Conservation (phyloP, 64 coral and sea anemone genomes). For the Astreopora myriophthalma region DNA sequence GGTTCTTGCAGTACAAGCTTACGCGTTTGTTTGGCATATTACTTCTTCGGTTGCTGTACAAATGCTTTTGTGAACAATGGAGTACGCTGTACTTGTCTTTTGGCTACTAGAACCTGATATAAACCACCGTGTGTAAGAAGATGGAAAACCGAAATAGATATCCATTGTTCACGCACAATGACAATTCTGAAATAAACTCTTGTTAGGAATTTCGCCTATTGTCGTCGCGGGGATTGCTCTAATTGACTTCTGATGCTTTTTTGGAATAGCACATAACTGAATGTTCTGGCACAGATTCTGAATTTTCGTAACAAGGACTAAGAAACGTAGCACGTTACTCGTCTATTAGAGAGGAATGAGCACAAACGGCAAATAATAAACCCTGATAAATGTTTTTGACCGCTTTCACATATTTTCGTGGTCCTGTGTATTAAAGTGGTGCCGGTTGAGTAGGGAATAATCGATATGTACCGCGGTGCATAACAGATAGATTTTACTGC, state of each 20-base stretch:
- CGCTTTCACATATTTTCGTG: not conserved
- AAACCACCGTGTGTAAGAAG: not conserved
- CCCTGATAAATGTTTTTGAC: not conserved
- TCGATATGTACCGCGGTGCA: not conserved
- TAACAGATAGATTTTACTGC: not conserved
- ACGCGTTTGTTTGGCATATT: not conserved
- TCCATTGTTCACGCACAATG: constrained; percentile 43
- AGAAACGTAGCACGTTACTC: too few relatives aligned
- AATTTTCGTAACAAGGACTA: not conserved
- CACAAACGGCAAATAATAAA: not conserved
- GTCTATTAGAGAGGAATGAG: too few relatives aligned
- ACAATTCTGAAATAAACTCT: constrained; percentile 29
- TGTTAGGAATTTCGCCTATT: not conserved
- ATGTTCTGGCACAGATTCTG: not conserved
- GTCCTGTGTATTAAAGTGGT: constrained; percentile 2
- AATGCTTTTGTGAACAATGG: not conserved
- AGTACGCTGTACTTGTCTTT: not conserved
- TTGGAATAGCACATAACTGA: not conserved
- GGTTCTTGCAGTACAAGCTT: not conserved
- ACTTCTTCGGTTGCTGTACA: too few relatives aligned
- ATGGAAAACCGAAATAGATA: constrained; percentile 25
- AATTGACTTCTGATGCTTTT: not conserved
- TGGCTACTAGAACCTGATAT: not conserved
- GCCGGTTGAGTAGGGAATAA: not conserved
- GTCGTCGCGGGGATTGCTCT: not conserved